Conservation (phyloP, 2,113 vertebrate species). For the Blennius ocellaris region DNA sequence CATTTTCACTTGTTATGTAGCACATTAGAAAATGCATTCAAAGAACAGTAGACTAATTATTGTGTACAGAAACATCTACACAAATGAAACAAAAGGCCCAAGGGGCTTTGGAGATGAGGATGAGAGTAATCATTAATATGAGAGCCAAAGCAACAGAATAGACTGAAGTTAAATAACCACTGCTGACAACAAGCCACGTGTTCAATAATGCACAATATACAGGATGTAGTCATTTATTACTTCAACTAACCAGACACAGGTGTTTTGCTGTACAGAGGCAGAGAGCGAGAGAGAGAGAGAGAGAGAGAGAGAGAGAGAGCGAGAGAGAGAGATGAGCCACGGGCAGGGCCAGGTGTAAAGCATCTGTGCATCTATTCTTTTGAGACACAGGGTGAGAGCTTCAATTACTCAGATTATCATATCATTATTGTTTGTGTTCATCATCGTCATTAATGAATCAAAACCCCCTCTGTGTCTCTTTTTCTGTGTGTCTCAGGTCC, state of each 20-base stretch:
- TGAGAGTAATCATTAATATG: conserved; percentile 20
- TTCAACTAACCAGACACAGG: conserved; percentile 28
- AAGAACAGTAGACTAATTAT: conserved; percentile 53
- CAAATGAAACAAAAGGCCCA: conserved; percentile 37
- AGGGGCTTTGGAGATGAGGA: conserved; percentile 1
- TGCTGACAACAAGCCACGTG: conserved; percentile 26
- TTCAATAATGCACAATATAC: conserved; percentile 51
- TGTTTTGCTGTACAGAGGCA: neutral
- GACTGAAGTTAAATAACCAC: conserved; percentile 30
- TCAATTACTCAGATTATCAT: conserved; percentile 10
- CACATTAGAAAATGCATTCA: conserved; percentile 27
- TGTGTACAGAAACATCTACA: conserved; percentile 26
- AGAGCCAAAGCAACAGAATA: conserved; percentile 34
- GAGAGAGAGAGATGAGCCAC: conserved; percentile 7
- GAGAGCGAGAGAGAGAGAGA: neutral
- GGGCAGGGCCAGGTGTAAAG: conserved; percentile 53
- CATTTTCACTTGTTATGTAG: conserved; percentile 23
- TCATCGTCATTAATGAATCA: neutral
- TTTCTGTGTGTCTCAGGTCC: conserved; percentile 9
- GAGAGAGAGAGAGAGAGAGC: neutral
- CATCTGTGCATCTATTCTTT: conserved; percentile 26
- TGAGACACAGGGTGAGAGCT: neutral
- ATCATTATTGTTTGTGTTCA: conserved; percentile 1
- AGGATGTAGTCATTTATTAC: conserved; percentile 42
- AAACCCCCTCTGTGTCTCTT: neutral